phyloP scores from a whole-genome alignment of 2,113 vertebrate genomes.

The Marcusenius ussheri region DNA sequence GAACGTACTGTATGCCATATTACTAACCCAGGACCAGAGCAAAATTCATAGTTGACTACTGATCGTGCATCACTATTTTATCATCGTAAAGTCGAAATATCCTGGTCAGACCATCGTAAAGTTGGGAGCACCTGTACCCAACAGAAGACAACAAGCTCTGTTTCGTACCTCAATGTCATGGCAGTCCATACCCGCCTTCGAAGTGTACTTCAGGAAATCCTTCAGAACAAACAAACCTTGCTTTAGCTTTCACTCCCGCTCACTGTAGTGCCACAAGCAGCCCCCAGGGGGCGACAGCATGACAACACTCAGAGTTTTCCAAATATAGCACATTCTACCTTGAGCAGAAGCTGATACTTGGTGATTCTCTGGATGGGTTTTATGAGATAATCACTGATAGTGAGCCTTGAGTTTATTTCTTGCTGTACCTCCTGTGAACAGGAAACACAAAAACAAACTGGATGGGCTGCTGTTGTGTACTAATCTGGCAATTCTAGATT shows the following conservation, averaged over 20 bases:
- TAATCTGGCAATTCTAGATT: no score
- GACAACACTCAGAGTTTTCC: background rate
- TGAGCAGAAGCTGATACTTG: conserved; percentile 93
- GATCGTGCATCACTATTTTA: background rate
- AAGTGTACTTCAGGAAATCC: conserved; percentile 93
- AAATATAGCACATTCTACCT: conserved; percentile 57
- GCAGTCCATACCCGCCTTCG: conserved; percentile 88
- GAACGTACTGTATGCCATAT: background rate
- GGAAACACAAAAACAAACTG: conserved; percentile 10
- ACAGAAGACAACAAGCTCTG: conserved; percentile 28
- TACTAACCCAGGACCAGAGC: background rate
- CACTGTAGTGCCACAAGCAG: background rate
- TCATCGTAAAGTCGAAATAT: background rate
- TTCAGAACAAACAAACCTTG: conserved; percentile 39
- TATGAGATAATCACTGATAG: conserved; percentile 91
- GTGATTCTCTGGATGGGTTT: conserved; percentile 98
- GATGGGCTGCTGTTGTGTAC: background rate
- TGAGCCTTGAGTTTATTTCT: conserved; percentile 86
- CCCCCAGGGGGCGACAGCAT: background rate
- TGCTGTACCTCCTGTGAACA: conserved; percentile 81
- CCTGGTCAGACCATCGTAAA: background rate
- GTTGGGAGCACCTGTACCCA: background rate
- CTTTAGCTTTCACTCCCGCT: background rate
- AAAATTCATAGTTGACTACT: background rate
- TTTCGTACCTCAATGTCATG: conserved; percentile 77